Evolutionary conservation across 1,140 invertebrate genomes (phyloP), one percentile per base, ranked within the genome.

Genomic region (Coelopa frigida): DNA sequence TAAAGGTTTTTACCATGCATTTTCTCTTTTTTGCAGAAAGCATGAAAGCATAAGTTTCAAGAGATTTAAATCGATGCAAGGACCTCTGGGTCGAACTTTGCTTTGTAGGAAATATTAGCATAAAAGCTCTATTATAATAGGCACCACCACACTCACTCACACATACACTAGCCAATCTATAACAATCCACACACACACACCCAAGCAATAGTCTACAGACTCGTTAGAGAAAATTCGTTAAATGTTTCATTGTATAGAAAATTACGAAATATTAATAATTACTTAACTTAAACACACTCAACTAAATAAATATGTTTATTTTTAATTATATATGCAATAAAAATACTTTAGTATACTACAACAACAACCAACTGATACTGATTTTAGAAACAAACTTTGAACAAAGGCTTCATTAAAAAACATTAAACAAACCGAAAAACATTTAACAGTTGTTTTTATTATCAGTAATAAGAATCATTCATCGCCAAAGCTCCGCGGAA

Each of bases 211-310:
- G 21, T 29, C 3, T 11, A 42, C 12, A 37, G 18, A 7, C 24
- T 12, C 18, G 32, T 6, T n/a, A 42, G 36, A 31, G 11, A 39
- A 50, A 62, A 60, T 66, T 66, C 62, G 62, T 66, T 66, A 66
- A 66, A 66, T 66, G 62, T 66, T 66, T 66, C 62, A 66, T 66
- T 65, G 59, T 64, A 63, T 42, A 29, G 27, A 42, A 42, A 17
- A 20, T 42, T 29, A 44, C 21, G 21, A 6, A 22, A n/a, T n/a
- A n/a, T n/a, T n/a, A n/a, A n/a, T n/a, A n/a, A n/a, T n/a, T n/a
- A n/a, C n/a, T n/a, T n/a, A n/a, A n/a, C n/a, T n/a, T n/a, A n/a
- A n/a, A n/a, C 8, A 29, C 27, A 14, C 27, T 42, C 11, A 39
- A 8, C 7, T 18, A 24, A 42, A 27, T 12, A 38, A 27, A 40